Base-by-base conservation (phyloP, 2,888 invertebrate species). In the Microplitis deprimator region DNA sequence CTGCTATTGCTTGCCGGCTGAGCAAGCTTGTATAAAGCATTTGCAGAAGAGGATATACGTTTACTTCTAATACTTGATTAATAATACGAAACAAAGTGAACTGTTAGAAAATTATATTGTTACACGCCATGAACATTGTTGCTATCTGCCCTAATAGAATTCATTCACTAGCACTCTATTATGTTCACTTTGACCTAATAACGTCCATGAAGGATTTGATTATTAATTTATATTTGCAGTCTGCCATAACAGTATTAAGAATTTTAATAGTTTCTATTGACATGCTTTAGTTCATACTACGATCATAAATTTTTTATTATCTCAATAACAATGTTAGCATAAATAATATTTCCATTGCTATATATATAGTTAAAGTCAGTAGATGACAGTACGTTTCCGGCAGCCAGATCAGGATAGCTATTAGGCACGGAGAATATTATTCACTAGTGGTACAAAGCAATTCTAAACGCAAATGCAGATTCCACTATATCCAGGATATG, bases 21-120 rank as follows among this genome's bases (percentile, higher is more conserved):
- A 75, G 67, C 7, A 68, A 67, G 70, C 59, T 64, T 77, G 7
- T 39, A 73, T 17, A n/a, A 60, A n/a, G 8, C 59, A 13, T 59
- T n/a, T 59, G 59, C 29, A 68, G 75, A 65, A 38, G 13, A 65
- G 17, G 62, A 60, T 68, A 13, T 20, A 73, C 72, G 50, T 77
- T 79, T 77, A 78, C 79, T 68, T 76, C 61, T 39, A 40, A 71
- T 40, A 76, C 67, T 76, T 69, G 67, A 78, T 81, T 78, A 80
- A 78, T 78, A 75, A 38, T 74, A 75, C 62, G 67, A 72, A 78
- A 78, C 78, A 74, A 78, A 72, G 69, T 68, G 41, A 78, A 65
- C 73, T 62, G 68, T 79, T 73, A 50, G 74, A 60, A 71, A 75
- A 71, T 77, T 75, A 77, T 77, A 20, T 65, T 40, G 70, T 67